Percentiles rank a stretch among this genome's conserved stretches.
Evolutionary conservation across 2,797 vertebrate species (phyloP).

Genomic region (Poeciliopsis turneri): DNA sequence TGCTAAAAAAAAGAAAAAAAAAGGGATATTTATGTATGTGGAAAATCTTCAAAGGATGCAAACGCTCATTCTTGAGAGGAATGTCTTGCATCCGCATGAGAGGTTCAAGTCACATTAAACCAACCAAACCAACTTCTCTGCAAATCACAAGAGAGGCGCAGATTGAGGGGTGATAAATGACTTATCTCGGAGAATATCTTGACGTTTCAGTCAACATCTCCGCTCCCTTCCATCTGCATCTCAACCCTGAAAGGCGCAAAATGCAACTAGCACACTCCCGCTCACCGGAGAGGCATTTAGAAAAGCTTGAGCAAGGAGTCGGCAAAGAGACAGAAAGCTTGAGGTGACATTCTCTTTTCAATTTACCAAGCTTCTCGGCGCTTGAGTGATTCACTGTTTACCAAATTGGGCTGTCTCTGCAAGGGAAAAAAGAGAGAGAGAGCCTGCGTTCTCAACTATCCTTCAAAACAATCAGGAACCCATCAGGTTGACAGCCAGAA

Average conservation of each 20-base stretch:
- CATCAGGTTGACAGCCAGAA: slow-evolving; percentile 73
- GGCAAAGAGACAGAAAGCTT: slow-evolving; percentile 50
- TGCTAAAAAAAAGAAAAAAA: slow-evolving; percentile 2
- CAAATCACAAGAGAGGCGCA: slow-evolving; percentile 25
- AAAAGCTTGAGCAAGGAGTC: slow-evolving; percentile 58
- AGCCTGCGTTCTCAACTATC: slow-evolving; percentile 61
- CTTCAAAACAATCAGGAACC: slow-evolving; percentile 75
- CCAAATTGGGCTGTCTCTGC: slow-evolving; percentile 73
- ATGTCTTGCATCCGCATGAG: slow-evolving; percentile 31
- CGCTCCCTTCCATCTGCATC: slow-evolving; percentile 40
- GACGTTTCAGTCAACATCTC: slow-evolving; percentile 73
- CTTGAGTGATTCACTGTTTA: slow-evolving; percentile 71
- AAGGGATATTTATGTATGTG: background rate
- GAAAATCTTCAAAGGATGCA: slow-evolving; percentile 14
- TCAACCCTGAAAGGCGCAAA: slow-evolving; percentile 55
- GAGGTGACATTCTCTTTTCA: slow-evolving; percentile 71
- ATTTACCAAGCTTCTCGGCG: slow-evolving; percentile 63
- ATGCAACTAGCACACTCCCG: slow-evolving; percentile 66
- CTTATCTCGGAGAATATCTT: slow-evolving; percentile 73
- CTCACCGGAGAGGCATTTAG: slow-evolving; percentile 61
- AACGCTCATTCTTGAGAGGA: slow-evolving; percentile 33
- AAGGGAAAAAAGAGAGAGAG: slow-evolving; percentile 43
- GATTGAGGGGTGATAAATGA: slow-evolving; percentile 66
- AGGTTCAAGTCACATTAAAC: slow-evolving; percentile 39
- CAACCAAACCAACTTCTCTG: slow-evolving; percentile 42